Percentiles rank a stretch among this genome's conserved stretches.
Evolutionary conservation across 2,888 invertebrate species (phyloP).

Genomic region (Priocnemis perturbator): DNA sequence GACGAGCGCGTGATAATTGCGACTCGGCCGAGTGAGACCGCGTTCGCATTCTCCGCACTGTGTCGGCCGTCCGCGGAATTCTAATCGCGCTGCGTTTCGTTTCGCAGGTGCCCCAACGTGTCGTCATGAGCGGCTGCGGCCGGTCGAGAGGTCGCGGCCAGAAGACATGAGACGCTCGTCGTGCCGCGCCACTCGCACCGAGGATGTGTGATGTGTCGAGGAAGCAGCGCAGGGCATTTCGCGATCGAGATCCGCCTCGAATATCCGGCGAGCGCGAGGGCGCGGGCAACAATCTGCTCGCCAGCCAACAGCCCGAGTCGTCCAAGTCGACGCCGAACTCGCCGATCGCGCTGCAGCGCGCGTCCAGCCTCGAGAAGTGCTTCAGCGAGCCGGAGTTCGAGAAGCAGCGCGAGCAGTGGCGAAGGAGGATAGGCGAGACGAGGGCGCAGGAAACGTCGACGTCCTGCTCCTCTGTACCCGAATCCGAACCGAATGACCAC

Average conservation of each 20-base stretch:
- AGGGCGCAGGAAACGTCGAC: slow-evolving; percentile 30
- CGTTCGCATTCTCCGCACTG: too few species aligned
- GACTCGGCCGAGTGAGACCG: too few species aligned
- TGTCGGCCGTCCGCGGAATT: too few species aligned
- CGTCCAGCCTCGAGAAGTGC: slow-evolving; percentile 64
- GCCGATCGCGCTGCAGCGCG: slow-evolving; percentile 57
- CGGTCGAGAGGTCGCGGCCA: too few species aligned
- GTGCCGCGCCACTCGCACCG: too few species aligned
- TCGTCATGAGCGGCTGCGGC: too few species aligned
- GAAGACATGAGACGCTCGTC: too few species aligned
- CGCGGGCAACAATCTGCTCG: slow-evolving; percentile 54
- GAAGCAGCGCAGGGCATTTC: slow-evolving; percentile 63
- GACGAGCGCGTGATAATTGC: too few species aligned
- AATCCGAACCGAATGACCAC: slow-evolving; percentile 11
- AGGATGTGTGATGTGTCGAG: slow-evolving; percentile 66
- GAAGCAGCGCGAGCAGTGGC: slow-evolving; percentile 46
- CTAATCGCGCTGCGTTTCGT: too few species aligned
- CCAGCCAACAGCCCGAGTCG: slow-evolving; percentile 56
- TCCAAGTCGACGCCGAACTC: slow-evolving; percentile 61
- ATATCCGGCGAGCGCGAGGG: slow-evolving; percentile 58
- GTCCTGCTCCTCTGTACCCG: slow-evolving; percentile 49
- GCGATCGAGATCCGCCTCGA: slow-evolving; percentile 70
- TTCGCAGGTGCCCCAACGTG: too few species aligned
- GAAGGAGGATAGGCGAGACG: slow-evolving; percentile 48
- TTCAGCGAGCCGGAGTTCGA: slow-evolving; percentile 63